Percentiles rank a stretch among this genome's conserved stretches.
Conservation (phyloP, 2,113 vertebrate genomes). For the Apus apus region DNA sequence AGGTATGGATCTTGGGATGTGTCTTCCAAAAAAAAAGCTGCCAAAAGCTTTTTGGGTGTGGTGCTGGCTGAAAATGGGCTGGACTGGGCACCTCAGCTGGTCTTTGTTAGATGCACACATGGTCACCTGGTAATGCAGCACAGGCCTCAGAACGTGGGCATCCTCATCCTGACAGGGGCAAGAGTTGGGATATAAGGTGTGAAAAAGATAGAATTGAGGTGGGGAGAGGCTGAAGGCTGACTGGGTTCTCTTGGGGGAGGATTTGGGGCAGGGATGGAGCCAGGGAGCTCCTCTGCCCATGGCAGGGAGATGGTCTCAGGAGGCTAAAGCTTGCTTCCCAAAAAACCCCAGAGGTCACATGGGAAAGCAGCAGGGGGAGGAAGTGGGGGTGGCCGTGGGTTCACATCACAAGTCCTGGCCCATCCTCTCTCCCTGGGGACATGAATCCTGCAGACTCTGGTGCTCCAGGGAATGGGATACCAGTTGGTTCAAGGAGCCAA, state of each 20-base stretch:
- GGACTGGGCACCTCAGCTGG: neutral
- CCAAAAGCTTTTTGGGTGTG: neutral
- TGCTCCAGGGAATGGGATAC: neutral
- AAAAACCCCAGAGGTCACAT: neutral
- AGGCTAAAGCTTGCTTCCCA: neutral
- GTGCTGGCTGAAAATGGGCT: neutral
- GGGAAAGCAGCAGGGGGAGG: neutral
- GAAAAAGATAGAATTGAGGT: neutral
- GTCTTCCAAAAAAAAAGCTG: neutral
- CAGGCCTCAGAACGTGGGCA: rapidly evolving
- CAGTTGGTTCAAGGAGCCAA: neutral
- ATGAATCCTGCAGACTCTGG: neutral
- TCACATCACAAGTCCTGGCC: neutral
- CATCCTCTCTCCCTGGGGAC: neutral
- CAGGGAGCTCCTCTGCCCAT: neutral
- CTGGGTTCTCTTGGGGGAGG: neutral
- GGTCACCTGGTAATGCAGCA: neutral
- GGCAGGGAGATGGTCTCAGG: neutral
- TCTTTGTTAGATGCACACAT: rapidly evolving
- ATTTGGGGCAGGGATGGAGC: neutral
- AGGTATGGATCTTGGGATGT: neutral
- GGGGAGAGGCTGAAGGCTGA: neutral
- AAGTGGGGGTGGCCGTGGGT: neutral
- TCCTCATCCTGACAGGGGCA: neutral
- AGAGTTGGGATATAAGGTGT: neutral